A percentile compares a stretch with the other conserved stretches of the same genome.
Evolutionary conservation across 53 echinoderm and acorn worm species (phyloP).

Genomic region (Astropecten irregularis): DNA sequence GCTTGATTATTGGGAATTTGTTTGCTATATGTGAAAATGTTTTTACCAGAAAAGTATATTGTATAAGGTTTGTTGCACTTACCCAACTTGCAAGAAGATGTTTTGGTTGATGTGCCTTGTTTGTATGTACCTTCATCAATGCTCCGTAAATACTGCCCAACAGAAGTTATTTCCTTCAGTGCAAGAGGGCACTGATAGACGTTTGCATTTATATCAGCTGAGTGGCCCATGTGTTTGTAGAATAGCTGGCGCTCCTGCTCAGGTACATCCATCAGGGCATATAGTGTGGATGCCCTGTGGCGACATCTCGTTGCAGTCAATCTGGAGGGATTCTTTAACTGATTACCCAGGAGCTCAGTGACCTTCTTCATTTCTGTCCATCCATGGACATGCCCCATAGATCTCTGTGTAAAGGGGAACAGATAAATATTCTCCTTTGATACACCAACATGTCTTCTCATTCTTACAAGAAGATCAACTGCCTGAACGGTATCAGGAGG

Average conservation of each 20-base stretch:
- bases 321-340: neutral
- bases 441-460: neutral
- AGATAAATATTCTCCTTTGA: neutral
- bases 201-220: conserved; percentile 57
- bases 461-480: neutral
- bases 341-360: neutral
- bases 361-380: neutral
- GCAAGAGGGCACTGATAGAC: conserved; percentile 73
- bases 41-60: too few relatives aligned
- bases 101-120: neutral
- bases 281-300: neutral
- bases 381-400: neutral
- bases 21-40: too few relatives aligned
- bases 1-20: too few relatives aligned
- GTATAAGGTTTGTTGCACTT: neutral
- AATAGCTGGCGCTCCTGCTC: conserved; percentile 20
- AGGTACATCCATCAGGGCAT: neutral
- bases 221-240: conserved; percentile 74
- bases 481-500: neutral
- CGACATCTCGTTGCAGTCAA: conserved; percentile 56
- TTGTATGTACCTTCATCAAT: neutral
- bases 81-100: neutral
- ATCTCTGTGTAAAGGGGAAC: neutral
- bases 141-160: neutral
- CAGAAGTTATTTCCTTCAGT: conserved; percentile 2